Evolutionary conservation across 2,888 invertebrate genomes (phyloP), one percentile per base, ranked within the genome.

Genomic region (Drosophila diplacantha): DNA sequence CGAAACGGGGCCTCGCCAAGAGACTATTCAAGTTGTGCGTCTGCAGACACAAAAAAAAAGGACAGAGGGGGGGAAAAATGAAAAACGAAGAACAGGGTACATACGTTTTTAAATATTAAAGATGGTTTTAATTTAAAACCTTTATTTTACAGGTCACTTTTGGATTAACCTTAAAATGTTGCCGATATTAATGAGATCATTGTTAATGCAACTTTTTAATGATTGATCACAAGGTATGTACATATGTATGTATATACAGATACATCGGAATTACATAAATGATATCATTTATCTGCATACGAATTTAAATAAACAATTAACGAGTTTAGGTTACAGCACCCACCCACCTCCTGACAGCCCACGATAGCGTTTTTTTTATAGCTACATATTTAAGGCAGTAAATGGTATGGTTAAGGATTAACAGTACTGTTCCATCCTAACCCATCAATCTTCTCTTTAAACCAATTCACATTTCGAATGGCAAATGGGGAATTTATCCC

Each of bases 21-120:
- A 78, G 77, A 83, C 83, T 81, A 78, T 78, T 54, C 71, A 64
- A 75, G 68, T 81, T 74, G 65, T 80, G 58, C 59, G 69, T 69
- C n/a, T 26, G 31, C 44, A 31, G 29, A 20, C 9, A 31, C 18
- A 14, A 29, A 26, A 43, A 39, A 41, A 44, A 46, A 46, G 14
- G 44, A 44, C 14, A 44, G 43, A 12, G 29, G 12, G 44, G 12
- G 16, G 24, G 11, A 12, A 7, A 43, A 4, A 29, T 12, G 14
- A 20, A 14, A 20, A 9, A 31, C 5, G n/a, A 41, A 24, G 3
- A 46, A 14, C 7, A 18, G 7, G 14, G 18, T 5, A 29, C 18
- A 18, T 12, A 18, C 18, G 7, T 9, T 9, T 46, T 31, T 29
- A 18, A 18, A 44, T 4, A 29, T 8, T 8, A 18, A 14, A 29